Base-by-base conservation (phyloP, 2,113 vertebrate genomes). In the Triplophysa tibetana region DNA sequence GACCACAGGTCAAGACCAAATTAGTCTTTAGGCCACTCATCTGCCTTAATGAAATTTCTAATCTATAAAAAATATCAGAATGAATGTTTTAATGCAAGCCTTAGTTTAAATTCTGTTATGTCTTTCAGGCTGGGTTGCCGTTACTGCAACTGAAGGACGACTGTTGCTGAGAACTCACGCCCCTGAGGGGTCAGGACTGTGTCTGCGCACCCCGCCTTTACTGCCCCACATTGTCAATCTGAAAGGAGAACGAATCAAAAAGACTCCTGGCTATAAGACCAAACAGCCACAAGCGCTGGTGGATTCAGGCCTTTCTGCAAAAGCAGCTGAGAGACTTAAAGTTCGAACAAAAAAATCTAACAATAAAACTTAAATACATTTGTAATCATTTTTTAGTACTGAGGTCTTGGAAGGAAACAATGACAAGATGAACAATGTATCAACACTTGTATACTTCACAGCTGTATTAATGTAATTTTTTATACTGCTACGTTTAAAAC, bases 101-200 rank as follows among this genome's bases (percentile, higher is more conserved):
- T 21, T 10, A 21, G n/a, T 58, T 58, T 58, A n/a, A 58, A 7
- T 58, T 10, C 8, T 58, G 19, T 56, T 8, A 56, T 38, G 23
- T 43, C 13, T 68, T 45, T 21, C 83, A 99, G 97, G 97, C 8
- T 99, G 97, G 97, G 94, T 98, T 81, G 91, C 96, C 2, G 93
- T 98, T 82, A 98, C 96, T 0, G 94, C 94, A 43, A 85, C 82
- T 0, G 63, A 56, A 0, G 90, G 90, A 0, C 87, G 86, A 52
- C 10, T 98, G 11, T 61, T 82, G 41, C 84, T 99, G 64, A 90
- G 91, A 86, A 92, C 92, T 8, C 93, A 95, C 1, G 88, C 90
- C 1, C 97, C 96, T 0, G 70, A 83, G 69, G 93, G 87, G 1
- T 93, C 91, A 0, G 26, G 50, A 0, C 24, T 94, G 58, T 78